These are phyloP conservation scores for Gobius niger DNA, from an alignment of 2,113 vertebrate genomes.

Conservation along the genomic window DNA sequence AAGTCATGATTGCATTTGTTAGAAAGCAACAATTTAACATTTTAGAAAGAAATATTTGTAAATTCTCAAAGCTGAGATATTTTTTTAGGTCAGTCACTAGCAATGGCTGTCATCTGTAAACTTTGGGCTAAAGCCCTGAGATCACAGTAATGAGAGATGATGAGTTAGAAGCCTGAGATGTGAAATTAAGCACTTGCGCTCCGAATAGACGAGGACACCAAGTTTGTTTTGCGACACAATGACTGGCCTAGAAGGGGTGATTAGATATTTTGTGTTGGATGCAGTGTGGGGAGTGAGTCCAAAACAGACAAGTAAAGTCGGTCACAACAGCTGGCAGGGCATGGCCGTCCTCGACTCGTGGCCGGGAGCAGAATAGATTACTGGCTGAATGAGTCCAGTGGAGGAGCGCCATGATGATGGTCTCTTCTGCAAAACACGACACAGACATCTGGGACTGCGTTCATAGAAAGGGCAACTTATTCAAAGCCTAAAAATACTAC, in stretches of 20 bases:
- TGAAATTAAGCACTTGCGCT: neutral
- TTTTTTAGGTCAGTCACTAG: constrained; percentile 28
- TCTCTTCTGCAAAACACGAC: constrained; percentile 29
- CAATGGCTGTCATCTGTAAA: constrained; percentile 24
- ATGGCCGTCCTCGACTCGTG: constrained; percentile 45
- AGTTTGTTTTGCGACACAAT: constrained; percentile 8
- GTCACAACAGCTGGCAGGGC: constrained; percentile 60
- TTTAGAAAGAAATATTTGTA: neutral
- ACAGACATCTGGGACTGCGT: constrained; percentile 1
- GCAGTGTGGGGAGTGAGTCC: constrained; percentile 38
- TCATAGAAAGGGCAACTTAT: neutral
- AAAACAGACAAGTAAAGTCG: constrained; percentile 51
- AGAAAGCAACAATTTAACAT: neutral
- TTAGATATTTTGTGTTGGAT: constrained; percentile 14
- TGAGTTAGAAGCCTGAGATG: constrained; percentile 20
- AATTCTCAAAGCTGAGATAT: constrained; percentile 1
- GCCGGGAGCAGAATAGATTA: constrained; percentile 53
- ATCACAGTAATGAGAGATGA: constrained; percentile 19
- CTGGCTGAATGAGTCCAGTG: constrained; percentile 47
- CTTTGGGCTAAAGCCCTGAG: constrained; percentile 31
- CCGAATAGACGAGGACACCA: constrained; percentile 1
- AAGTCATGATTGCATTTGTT: neutral
- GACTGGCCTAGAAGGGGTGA: neutral
- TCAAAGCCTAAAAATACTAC: neutral
- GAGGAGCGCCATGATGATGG: constrained; percentile 24